Conservation (phyloP, 2,113 vertebrate species). For the Silurus asotus region DNA sequence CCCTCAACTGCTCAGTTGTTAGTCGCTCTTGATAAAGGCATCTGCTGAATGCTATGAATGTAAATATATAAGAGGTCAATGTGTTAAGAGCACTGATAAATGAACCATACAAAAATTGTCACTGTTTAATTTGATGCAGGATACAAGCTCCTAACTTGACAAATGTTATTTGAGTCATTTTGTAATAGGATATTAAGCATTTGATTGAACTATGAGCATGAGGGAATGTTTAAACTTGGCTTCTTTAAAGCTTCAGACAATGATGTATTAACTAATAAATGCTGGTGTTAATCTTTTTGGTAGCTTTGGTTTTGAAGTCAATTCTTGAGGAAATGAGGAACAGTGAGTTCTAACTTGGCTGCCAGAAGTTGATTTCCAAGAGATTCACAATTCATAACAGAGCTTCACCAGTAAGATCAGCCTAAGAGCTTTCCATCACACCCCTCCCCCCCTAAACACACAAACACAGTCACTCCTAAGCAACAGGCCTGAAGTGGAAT, state of each 20-base stretch:
- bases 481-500: constrained; percentile 30
- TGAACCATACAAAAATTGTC: background rate
- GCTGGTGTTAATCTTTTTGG: background rate
- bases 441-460: background rate
- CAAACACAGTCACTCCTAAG: constrained; percentile 28
- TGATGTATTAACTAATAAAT: background rate
- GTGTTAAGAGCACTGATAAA: background rate
- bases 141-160: background rate
- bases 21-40: no score
- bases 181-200: background rate
- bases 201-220: background rate
- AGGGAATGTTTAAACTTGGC: background rate
- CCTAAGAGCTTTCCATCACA: constrained; percentile 10
- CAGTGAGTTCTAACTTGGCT: constrained; percentile 16
- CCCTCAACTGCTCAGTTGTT: no score
- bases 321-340: constrained; percentile 2
- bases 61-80: no score
- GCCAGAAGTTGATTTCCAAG: constrained; percentile 10
- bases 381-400: constrained; percentile 32
- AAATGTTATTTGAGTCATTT: background rate
- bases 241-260: background rate
- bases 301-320: background rate
- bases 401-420: constrained; percentile 32
- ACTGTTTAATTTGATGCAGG: background rate
- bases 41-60: no score